Evolutionary conservation across 2,113 vertebrate species (phyloP), one percentile per base, ranked within the genome.

Genomic region (Antigone vipio): DNA sequence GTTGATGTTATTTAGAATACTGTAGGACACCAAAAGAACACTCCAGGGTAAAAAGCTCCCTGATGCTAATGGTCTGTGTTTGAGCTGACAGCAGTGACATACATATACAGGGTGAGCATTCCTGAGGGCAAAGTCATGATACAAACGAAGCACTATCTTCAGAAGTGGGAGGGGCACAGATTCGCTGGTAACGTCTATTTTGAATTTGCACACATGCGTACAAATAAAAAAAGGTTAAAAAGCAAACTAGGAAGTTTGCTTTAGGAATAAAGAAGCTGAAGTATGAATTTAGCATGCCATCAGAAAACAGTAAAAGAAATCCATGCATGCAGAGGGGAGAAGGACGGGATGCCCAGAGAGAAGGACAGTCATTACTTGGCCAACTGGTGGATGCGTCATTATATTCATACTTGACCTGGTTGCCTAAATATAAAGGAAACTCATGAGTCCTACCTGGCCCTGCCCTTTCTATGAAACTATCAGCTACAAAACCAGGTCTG

Each of bases 1-100:
- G 87, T 89, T 95, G 84, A 60, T 68, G 60, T 93, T 93, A 73
- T 75, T 91, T 87, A 84, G 66, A 87, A 74, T 84, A 53, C 42
- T 40, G 58, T 15, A 50, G 76, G 73, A 79, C 83, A 94, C 68
- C 75, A 76, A 52, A 64, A 78, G 47, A 91, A 47, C 64, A 84
- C 91, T 59, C 49, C 76, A 45, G 88, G 95, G 91, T 80, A 75
- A 75, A 92, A 68, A 85, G 49, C 19, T 77, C 49, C 62, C 66
- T 58, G 62, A 38, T 0, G 11, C 76, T 89, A 96, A 97, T 92
- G 62, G 81, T 22, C 69, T 92, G 66, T 68, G 35, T 74, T 86
- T 53, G 81, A 88, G 81, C 60, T 90, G 81, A 64, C 71, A 91
- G 71, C 55, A 92, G 45, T 40, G 56, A 78, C 71, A 83, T 34